Percentiles rank a stretch among this genome's conserved stretches.
Conservation (phyloP, 2,113 vertebrate species). For the Hassar affinis region DNA sequence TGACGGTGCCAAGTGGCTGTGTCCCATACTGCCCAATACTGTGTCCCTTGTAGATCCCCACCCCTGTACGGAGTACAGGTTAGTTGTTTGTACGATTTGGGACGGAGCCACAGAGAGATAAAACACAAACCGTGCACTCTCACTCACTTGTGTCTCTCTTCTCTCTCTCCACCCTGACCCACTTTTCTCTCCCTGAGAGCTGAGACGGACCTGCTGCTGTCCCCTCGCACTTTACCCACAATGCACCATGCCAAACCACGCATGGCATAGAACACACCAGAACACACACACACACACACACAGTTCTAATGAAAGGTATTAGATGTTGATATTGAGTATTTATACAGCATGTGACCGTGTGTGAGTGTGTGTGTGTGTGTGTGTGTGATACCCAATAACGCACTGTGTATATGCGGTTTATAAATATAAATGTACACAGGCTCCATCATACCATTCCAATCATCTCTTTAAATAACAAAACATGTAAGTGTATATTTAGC, state of each 20-base stretch:
- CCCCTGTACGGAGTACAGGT: background rate
- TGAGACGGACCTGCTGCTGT: conserved; percentile 36
- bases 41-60: background rate
- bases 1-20: no score
- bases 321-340: background rate
- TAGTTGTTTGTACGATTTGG: background rate
- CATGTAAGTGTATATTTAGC: background rate
- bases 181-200: conserved; percentile 40
- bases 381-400: conserved; percentile 25
- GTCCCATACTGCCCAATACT: no score
- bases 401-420: conserved; percentile 14
- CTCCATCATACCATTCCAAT: background rate
- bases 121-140: background rate
- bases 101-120: background rate
- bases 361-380: conserved; percentile 26
- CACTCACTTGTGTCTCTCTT: background rate
- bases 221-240: conserved; percentile 26
- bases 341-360: background rate
- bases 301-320: background rate
- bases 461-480: background rate
- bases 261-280: background rate
- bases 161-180: conserved; percentile 37
- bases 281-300: conserved; percentile 8
- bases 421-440: background rate
- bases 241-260: conserved; percentile 1